These are phyloP conservation scores for Pseudolaguvia tuberculata DNA, from an alignment of 2,113 vertebrate genomes.

Conservation along the genomic window DNA sequence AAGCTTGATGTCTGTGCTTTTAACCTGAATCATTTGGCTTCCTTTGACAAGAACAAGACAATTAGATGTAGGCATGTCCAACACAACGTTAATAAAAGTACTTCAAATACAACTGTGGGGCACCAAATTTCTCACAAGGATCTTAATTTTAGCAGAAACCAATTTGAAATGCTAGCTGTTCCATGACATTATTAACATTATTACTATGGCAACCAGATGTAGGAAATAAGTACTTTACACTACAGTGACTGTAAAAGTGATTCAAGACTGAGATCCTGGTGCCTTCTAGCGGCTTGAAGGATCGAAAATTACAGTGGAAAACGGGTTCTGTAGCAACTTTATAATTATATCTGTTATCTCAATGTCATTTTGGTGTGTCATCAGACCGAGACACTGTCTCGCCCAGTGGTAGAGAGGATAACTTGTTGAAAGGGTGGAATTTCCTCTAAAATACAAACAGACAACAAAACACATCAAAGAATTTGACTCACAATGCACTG, in stretches of 20 bases:
- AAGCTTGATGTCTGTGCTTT: not conserved
- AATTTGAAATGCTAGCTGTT: no score
- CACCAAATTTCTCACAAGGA: no score
- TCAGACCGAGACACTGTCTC: not conserved
- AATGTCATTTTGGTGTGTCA: not conserved
- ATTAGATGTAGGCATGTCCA: no score
- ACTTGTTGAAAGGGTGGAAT: not conserved
- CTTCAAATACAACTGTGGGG: no score
- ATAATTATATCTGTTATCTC: not conserved
- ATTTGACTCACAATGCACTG: conserved; percentile 14
- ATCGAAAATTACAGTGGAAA: no score
- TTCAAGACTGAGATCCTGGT: not conserved
- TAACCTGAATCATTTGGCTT: no score
- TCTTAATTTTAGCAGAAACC: no score
- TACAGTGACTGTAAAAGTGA: not conserved
- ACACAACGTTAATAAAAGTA: no score
- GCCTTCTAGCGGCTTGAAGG: not conserved
- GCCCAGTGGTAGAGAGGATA: not conserved
- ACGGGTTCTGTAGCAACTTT: not conserved
- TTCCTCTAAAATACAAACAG: not conserved
- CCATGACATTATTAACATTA: no score
- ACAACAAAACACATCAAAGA: not conserved
- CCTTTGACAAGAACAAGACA: no score
- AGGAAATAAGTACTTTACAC: no score
- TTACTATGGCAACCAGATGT: no score